Percentiles rank a stretch among this genome's conserved stretches.
Conservation (phyloP, 2,797 vertebrate species). For the Nyctibius grandis region DNA sequence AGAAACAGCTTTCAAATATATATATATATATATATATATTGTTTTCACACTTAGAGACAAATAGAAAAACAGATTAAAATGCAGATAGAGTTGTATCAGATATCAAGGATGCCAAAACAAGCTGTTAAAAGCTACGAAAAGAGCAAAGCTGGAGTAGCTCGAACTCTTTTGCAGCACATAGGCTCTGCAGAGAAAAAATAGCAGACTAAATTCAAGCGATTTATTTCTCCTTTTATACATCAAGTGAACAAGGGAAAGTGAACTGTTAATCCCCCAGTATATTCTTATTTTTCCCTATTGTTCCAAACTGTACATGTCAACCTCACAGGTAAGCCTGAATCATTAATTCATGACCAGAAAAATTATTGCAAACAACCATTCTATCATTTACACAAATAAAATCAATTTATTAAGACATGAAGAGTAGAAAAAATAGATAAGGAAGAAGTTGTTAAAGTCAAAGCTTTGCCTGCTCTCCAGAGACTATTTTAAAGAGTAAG, state of each 20-base stretch:
- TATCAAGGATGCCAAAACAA: neutral
- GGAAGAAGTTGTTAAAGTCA: neutral
- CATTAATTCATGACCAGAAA: neutral
- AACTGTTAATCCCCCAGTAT: neutral
- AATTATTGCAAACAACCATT: neutral
- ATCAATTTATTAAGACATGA: neutral
- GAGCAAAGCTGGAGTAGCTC: neutral
- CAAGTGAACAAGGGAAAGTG: neutral
- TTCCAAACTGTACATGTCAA: neutral
- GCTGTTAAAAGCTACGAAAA: neutral
- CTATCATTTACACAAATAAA: neutral
- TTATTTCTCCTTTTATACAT: neutral
- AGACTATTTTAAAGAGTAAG: neutral
- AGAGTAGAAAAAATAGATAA: neutral
- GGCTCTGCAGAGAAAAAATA: neutral
- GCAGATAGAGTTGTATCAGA: neutral
- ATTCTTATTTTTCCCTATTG: neutral
- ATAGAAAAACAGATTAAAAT: neutral
- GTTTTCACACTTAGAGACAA: neutral
- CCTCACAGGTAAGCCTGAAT: neutral
- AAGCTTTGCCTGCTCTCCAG: neutral
- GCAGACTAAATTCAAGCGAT: neutral
- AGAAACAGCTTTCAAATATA: slow-evolving; percentile 1
- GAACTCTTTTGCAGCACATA: neutral
- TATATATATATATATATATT: neutral